Percentiles rank a stretch among this genome's conserved stretches.
phyloP scores from a whole-genome alignment of 1,140 invertebrate genomes.

The Drosophila setifemur region DNA sequence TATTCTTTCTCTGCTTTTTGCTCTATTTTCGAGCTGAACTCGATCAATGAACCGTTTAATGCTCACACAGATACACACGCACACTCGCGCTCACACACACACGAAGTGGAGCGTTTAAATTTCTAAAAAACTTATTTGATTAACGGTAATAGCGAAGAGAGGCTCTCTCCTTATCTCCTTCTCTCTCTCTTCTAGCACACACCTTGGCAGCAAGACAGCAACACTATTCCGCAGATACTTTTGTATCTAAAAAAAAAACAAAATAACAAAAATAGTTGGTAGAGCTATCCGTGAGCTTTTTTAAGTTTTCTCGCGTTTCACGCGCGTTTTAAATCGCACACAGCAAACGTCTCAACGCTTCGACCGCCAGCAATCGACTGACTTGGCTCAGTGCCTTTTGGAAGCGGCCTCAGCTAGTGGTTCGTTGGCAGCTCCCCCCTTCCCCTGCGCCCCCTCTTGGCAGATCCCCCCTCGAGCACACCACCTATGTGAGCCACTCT shows the following conservation, averaged over 20 bases:
- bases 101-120: constrained; percentile 69
- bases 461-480: too few relatives aligned
- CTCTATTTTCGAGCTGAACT: constrained; percentile 68
- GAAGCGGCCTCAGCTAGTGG: constrained; percentile 18
- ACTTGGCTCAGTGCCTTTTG: constrained; percentile 54
- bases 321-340: constrained; percentile 32
- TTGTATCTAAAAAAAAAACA: constrained; percentile 23
- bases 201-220: constrained; percentile 14
- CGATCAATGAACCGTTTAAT: constrained; percentile 77
- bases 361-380: constrained; percentile 64
- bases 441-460: background rate
- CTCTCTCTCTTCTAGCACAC: constrained; percentile 15
- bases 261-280: constrained; percentile 17
- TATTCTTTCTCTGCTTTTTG: constrained; percentile 33
- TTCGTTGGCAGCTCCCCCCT: constrained; percentile 9
- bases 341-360: constrained; percentile 67
- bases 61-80: constrained; percentile 34
- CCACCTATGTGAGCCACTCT: too few relatives aligned
- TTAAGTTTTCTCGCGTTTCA: constrained; percentile 13
- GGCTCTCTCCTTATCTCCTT: constrained; percentile 2
- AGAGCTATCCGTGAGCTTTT: constrained; percentile 2
- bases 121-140: constrained; percentile 79
- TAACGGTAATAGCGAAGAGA: constrained; percentile 72
- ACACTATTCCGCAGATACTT: constrained; percentile 8
- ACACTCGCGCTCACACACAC: constrained; percentile 4